These are phyloP conservation scores for Cryptocheilus praepositus DNA, from an alignment of 2,888 invertebrate genomes.

Conservation along the genomic window DNA sequence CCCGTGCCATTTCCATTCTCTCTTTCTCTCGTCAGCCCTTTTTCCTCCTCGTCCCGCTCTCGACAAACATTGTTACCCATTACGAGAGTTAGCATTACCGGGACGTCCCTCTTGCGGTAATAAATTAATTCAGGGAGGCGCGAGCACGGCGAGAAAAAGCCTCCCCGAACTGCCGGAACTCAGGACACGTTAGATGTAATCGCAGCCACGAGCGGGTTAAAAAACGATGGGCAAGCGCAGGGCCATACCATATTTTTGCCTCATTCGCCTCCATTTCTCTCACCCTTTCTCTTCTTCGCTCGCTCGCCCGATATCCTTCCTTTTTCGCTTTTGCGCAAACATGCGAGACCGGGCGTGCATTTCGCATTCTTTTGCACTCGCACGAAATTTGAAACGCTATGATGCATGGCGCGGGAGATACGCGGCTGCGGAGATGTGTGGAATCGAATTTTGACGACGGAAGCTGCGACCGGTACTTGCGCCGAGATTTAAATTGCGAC, in stretches of 20 bases:
- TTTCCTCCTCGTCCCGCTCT: constrained; percentile 40
- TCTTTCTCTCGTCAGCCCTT: constrained; percentile 23
- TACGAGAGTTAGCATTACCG: constrained; percentile 56
- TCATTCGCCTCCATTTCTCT: constrained; percentile 9
- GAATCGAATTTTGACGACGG: too few relatives aligned
- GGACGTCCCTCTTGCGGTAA: constrained; percentile 45
- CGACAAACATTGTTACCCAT: constrained; percentile 55
- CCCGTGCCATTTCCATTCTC: background rate
- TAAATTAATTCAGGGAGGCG: constrained; percentile 59
- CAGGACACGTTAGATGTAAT: constrained; percentile 33
- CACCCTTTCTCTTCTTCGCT: background rate
- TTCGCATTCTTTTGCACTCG: too few relatives aligned
- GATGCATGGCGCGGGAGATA: too few relatives aligned
- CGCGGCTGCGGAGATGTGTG: too few relatives aligned
- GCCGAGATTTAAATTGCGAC: too few relatives aligned
- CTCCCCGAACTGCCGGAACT: constrained; percentile 26
- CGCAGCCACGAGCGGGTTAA: constrained; percentile 28
- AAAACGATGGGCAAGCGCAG: constrained; percentile 26
- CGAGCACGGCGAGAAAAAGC: constrained; percentile 18
- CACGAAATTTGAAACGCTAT: too few relatives aligned
- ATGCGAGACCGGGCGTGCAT: too few relatives aligned
- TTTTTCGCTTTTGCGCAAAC: too few relatives aligned
- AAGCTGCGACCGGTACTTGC: too few relatives aligned
- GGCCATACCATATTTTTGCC: constrained; percentile 18
- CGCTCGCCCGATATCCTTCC: too few relatives aligned